Percentiles rank a stretch among this genome's conserved stretches.
Conservation (phyloP, 2,888 invertebrate species). For the Cryptocephalus moraei region DNA sequence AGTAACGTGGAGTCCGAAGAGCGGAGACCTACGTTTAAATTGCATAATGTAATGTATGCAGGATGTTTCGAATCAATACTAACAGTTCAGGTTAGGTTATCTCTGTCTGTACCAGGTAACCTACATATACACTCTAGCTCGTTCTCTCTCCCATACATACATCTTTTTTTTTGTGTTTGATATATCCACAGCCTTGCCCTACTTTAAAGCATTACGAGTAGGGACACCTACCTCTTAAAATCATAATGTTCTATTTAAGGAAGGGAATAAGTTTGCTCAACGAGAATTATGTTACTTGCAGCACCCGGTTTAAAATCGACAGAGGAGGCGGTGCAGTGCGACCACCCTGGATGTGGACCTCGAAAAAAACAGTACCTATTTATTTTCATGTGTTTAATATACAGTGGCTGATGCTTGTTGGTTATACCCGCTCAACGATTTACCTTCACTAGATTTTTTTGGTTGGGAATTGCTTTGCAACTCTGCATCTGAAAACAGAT, state of each 20-base stretch:
- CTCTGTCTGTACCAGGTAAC: constrained; percentile 33
- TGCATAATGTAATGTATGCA: constrained; percentile 31
- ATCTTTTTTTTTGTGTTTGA: constrained; percentile 6
- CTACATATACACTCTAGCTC: constrained; percentile 26
- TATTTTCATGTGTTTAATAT: constrained; percentile 40
- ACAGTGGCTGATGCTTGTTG: constrained; percentile 43
- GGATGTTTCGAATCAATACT: constrained; percentile 38
- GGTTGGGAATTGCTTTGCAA: constrained; percentile 35
- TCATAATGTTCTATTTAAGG: constrained; percentile 28
- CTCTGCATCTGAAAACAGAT: constrained; percentile 24
- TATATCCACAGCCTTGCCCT: constrained; percentile 36
- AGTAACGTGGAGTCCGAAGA: constrained; percentile 13
- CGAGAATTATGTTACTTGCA: constrained; percentile 38
- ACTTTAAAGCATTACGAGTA: constrained; percentile 9
- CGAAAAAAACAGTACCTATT: constrained; percentile 41
- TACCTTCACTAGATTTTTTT: constrained; percentile 41
- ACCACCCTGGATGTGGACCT: constrained; percentile 24
- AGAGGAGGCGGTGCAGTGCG: constrained; percentile 28
- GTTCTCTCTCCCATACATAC: constrained; percentile 20
- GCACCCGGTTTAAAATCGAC: constrained; percentile 33
- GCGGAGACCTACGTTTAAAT: constrained; percentile 20
- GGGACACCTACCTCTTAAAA: neutral
- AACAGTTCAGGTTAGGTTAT: constrained; percentile 28
- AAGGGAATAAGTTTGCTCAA: constrained; percentile 23
- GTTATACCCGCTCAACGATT: constrained; percentile 41